Conservation (phyloP, 2,113 vertebrate genomes). For the Nansenia antarctica region DNA sequence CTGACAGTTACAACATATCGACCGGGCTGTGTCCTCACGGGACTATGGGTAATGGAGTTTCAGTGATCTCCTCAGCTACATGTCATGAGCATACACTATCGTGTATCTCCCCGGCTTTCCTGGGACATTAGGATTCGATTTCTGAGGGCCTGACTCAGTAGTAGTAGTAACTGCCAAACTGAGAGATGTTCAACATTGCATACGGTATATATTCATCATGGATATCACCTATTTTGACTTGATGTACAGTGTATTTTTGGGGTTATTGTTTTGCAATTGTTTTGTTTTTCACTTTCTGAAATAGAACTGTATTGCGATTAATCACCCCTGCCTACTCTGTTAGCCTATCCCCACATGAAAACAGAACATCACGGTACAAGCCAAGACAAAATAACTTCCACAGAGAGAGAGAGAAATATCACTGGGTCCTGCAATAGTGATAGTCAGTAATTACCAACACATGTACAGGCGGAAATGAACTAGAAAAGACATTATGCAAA, state of each 20-base stretch:
- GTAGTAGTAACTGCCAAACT: too few relatives aligned
- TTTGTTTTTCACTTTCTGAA: too few relatives aligned
- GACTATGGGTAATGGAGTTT: slow-evolving; percentile 43
- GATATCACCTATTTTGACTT: too few relatives aligned
- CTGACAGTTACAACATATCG: slow-evolving; percentile 40
- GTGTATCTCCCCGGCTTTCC: background rate
- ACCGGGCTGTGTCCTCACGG: slow-evolving; percentile 27
- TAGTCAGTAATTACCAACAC: slow-evolving; percentile 50
- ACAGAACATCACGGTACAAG: slow-evolving; percentile 14
- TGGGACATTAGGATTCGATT: background rate
- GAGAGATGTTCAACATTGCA: too few relatives aligned
- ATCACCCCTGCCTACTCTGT: too few relatives aligned
- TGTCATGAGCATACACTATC: background rate
- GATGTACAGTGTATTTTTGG: too few relatives aligned
- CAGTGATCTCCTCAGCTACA: background rate
- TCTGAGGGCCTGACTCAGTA: background rate
- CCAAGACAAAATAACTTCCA: background rate
- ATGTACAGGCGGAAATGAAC: slow-evolving; percentile 59
- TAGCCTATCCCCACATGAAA: slow-evolving; percentile 1
- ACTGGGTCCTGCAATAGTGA: slow-evolving; percentile 11
- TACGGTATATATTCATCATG: too few relatives aligned
- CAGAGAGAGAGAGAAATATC: slow-evolving; percentile 26
- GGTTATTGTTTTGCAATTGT: too few relatives aligned
- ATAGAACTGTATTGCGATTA: too few relatives aligned
- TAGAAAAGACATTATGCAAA: slow-evolving; percentile 70